Evolutionary conservation across 1,140 invertebrate species (phyloP).

Genomic region (Scaptomyza montana): DNA sequence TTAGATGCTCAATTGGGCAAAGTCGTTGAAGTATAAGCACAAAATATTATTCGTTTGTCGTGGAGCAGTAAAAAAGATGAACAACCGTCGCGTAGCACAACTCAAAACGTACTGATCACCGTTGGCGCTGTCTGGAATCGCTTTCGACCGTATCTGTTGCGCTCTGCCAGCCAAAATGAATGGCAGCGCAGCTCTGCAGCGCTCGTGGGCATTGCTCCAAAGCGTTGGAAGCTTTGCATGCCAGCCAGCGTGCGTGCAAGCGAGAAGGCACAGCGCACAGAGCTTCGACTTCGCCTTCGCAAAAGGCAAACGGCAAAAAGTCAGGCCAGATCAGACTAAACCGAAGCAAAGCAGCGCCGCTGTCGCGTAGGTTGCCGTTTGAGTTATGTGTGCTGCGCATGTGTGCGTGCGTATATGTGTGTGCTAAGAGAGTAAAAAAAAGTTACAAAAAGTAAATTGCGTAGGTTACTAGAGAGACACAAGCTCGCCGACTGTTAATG

Average conservation of each 20-base stretch:
- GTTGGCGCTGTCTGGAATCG: constrained; percentile 65
- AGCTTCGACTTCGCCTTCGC: constrained; percentile 52
- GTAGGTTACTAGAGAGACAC: constrained; percentile 51
- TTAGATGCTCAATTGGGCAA: constrained; percentile 61
- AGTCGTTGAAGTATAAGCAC: constrained; percentile 37
- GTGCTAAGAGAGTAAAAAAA: constrained; percentile 42
- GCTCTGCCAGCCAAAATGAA: constrained; percentile 51
- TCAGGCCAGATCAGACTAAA: constrained; percentile 33
- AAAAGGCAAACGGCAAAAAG: constrained; percentile 55
- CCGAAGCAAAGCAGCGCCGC: constrained; percentile 9
- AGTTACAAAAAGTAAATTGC: constrained; percentile 33
- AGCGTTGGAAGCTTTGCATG: constrained; percentile 36
- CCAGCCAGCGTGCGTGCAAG: constrained; percentile 50
- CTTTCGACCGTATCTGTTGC: constrained; percentile 67
- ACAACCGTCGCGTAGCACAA: constrained; percentile 82
- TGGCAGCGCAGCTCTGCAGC: constrained; percentile 28
- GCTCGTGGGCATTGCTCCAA: constrained; percentile 40
- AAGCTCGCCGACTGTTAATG: constrained; percentile 30
- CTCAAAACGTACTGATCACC: constrained; percentile 82
- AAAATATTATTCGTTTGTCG: constrained; percentile 38
- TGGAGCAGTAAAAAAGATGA: constrained; percentile 65
- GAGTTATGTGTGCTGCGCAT: constrained; percentile 27
- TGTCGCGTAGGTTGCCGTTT: constrained; percentile 58
- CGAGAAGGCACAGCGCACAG: constrained; percentile 43
- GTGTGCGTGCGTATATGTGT: constrained; percentile 18